These are phyloP conservation scores for Ophonus ardosiacus DNA, from an alignment of 2,888 invertebrate genomes.

Conservation along the genomic window DNA sequence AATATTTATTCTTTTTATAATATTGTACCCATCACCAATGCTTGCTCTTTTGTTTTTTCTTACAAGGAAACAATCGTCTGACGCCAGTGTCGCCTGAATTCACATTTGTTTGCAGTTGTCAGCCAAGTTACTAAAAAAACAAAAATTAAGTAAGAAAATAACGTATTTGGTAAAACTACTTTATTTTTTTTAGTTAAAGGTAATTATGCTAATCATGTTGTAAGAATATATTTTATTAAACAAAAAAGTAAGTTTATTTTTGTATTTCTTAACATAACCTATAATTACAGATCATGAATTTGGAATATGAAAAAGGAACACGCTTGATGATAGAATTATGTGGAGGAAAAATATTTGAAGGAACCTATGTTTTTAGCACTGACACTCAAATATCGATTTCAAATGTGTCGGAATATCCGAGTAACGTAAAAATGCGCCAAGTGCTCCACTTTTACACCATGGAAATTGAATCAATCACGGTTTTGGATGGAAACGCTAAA, in stretches of 20 bases:
- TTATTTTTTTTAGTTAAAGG: not conserved
- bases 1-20: not conserved
- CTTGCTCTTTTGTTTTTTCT: not conserved
- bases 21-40: not conserved
- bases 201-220: not conserved
- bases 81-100: not conserved
- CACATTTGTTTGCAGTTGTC: not conserved
- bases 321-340: conserved; percentile 43
- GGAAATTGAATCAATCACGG: conserved; percentile 37
- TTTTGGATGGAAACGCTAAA: conserved; percentile 23
- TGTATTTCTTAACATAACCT: conserved; percentile 22
- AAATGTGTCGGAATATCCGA: conserved; percentile 45
- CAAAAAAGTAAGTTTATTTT: not conserved
- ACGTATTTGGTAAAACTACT: not conserved
- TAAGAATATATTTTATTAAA: not conserved
- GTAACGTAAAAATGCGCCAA: not conserved
- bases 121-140: too few species aligned
- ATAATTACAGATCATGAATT: conserved; percentile 24
- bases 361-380: conserved; percentile 11
- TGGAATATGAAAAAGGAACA: conserved; percentile 21
- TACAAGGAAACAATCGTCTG: not conserved
- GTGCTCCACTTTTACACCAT: conserved; percentile 20
- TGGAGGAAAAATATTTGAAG: conserved; percentile 44
- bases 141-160: not conserved
- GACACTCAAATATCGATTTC: not conserved